Evolutionary conservation across 2,113 vertebrate genomes (phyloP), one percentile per base, ranked within the genome.

Genomic region (Centropus unirufus): DNA sequence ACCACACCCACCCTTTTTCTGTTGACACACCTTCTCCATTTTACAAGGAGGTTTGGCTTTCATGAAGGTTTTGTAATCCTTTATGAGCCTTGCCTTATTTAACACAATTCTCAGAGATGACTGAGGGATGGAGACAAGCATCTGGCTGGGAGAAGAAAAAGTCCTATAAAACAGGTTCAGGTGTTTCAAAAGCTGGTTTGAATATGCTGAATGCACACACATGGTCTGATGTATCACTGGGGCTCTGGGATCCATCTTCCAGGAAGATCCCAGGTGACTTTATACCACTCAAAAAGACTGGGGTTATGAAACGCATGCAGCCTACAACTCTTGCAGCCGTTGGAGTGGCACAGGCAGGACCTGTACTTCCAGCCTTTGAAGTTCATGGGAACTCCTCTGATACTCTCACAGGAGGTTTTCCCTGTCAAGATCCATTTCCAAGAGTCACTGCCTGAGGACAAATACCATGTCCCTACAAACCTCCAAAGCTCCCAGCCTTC

Each of bases 21-120:
- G 68, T 52, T 42, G 39, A 49, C 75, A 70, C 42, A 76, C 72
- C 67, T 95, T 83, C 40, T 79, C 44, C 32, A 5, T 55, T 90
- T 93, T 90, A 67, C 42, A n/a, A 59, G 66, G 58, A 92, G 22
- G n/a, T 66, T 54, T n/a, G 68, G 54, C 81, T 91, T 64, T 62
- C 85, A 69, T 58, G n/a, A 2, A 24, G 32, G 26, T 89, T 95
- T 92, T 90, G 79, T 68, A 92, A 92, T 64, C 61, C 34, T 57
- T 76, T 75, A 49, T 24, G 34, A 83, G 75, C 40, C 63, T 39
- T 51, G 64, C 29, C 44, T 90, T 87, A 68, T 72, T 86, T 83
- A 68, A 58, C 15, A n/a, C 64, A 47, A 1, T 30, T 59, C 49
- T 34, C 70, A 36, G 62, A 57, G 76, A 15, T 34, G 79, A 17